These are phyloP conservation scores for Ochotona curzoniae DNA, from an alignment of 2,113 vertebrate species.

Conservation along the genomic window DNA sequence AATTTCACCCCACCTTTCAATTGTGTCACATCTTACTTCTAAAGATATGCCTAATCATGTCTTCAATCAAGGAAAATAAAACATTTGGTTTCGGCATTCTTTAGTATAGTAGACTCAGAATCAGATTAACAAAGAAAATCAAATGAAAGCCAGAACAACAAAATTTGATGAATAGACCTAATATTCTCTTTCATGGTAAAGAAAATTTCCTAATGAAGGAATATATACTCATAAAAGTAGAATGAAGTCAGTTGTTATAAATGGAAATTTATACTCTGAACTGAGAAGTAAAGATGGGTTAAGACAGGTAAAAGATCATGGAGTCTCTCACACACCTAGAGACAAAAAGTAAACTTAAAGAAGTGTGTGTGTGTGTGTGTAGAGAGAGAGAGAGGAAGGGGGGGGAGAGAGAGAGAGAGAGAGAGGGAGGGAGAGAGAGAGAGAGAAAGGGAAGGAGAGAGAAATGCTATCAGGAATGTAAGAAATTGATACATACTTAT, in stretches of 20 bases:
- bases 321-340: neutral
- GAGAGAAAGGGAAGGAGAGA: neutral
- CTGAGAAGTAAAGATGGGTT: neutral
- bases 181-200: neutral
- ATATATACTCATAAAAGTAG: neutral
- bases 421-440: neutral
- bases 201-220: constrained; percentile 17
- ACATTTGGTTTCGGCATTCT: neutral
- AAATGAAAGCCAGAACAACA: neutral
- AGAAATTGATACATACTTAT: neutral
- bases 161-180: neutral
- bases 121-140: neutral
- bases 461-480: no score
- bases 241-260: neutral
- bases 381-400: neutral
- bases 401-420: neutral
- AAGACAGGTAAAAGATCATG: no score
- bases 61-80: constrained; percentile 4
- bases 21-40: neutral
- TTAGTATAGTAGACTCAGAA: neutral
- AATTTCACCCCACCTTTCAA: neutral
- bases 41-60: neutral
- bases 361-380: neutral
- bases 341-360: neutral
- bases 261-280: neutral